Conservation (phyloP, 1,140 invertebrate genomes). For the Drosophila trapezifrons region DNA sequence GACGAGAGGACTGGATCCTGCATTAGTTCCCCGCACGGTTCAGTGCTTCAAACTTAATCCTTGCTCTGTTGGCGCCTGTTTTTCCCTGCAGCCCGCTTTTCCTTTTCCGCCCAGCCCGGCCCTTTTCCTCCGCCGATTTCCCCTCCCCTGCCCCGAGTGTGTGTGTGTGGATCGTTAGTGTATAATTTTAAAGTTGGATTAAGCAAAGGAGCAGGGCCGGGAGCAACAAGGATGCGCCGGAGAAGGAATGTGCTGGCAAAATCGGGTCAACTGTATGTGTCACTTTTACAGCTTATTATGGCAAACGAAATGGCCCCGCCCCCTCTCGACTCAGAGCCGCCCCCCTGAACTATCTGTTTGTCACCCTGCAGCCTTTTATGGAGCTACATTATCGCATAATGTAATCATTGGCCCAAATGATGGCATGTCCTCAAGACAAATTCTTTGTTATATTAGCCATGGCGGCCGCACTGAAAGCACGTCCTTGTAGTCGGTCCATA, state of each 20-base stretch:
- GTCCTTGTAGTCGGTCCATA: constrained; percentile 45
- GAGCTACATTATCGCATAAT: constrained; percentile 81
- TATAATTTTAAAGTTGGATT: constrained; percentile 83
- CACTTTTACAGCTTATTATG: constrained; percentile 81
- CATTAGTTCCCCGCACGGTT: constrained; percentile 76
- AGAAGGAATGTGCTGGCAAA: constrained; percentile 68
- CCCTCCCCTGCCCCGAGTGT: neutral
- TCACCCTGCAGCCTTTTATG: constrained; percentile 68
- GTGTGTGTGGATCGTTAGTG: constrained; percentile 70
- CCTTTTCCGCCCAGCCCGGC: neutral
- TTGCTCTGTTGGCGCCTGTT: constrained; percentile 53
- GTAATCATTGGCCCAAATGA: constrained; percentile 81
- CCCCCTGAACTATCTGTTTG: constrained; percentile 33
- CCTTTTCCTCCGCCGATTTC: neutral
- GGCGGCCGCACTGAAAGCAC: constrained; percentile 40
- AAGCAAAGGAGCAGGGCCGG: constrained; percentile 50
- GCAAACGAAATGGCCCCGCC: constrained; percentile 56
- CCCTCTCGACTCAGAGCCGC: no score
- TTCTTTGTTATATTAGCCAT: constrained; percentile 75
- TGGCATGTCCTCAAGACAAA: constrained; percentile 81
- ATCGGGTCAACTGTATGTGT: constrained; percentile 80
- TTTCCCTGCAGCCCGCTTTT: constrained; percentile 23
- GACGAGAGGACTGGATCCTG: constrained; percentile 75
- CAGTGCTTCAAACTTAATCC: constrained; percentile 80
- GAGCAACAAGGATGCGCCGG: constrained; percentile 8